Conservation (phyloP, 2,113 vertebrate genomes). For the Ginglymostoma cirratum region DNA sequence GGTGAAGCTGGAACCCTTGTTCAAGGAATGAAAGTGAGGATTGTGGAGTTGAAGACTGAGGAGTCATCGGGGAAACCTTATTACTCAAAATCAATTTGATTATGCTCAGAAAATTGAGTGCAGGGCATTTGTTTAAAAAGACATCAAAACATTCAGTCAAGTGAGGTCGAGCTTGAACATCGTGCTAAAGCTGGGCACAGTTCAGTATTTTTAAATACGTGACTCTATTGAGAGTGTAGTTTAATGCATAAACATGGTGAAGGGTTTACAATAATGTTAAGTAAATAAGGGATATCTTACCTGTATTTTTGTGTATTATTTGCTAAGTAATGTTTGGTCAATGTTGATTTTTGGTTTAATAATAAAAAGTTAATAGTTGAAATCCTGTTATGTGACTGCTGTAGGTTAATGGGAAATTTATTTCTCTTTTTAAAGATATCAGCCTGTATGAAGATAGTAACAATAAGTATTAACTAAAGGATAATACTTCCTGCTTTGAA, state of each 20-base stretch:
- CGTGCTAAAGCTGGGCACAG: background rate
- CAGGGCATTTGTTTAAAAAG: background rate
- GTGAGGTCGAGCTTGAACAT: background rate
- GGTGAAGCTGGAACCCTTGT: background rate
- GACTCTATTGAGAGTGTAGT: background rate
- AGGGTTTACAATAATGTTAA: no score
- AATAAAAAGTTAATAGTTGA: no score
- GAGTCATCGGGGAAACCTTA: background rate
- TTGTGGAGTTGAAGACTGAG: background rate
- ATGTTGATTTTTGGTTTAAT: no score
- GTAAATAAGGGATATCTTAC: no score
- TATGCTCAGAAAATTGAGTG: background rate
- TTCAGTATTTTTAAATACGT: background rate
- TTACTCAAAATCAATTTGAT: background rate
- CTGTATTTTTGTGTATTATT: no score
- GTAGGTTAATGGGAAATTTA: no score
- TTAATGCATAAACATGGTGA: no score
- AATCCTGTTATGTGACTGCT: no score
- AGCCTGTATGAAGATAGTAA: no score
- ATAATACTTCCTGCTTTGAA: background rate
- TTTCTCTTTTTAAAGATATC: no score
- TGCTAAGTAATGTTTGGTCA: no score
- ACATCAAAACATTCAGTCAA: background rate
- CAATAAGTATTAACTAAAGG: background rate
- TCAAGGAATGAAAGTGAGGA: background rate